Percentiles rank a stretch among this genome's conserved stretches.
phyloP scores from a whole-genome alignment of 2,797 vertebrate genomes.

The Pangasius larnaudii region DNA sequence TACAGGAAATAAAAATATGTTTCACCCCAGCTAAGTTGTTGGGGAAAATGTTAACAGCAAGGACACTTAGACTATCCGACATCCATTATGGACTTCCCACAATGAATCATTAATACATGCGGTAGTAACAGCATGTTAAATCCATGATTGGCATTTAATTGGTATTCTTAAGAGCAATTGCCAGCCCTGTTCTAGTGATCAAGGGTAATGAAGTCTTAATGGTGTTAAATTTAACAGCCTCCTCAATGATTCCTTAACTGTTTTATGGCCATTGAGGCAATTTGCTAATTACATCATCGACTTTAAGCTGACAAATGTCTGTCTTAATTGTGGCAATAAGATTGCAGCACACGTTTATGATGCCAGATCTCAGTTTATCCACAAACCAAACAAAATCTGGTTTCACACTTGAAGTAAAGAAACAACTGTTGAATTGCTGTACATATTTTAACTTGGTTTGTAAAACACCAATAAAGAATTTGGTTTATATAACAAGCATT shows the following conservation, averaged over 20 bases:
- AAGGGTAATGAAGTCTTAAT: conserved; percentile 82
- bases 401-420: conserved; percentile 7
- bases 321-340: conserved; percentile 68
- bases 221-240: conserved; percentile 77
- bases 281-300: conserved; percentile 78
- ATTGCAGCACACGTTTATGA: conserved; percentile 51
- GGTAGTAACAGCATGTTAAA: conserved; percentile 37
- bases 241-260: conserved; percentile 79
- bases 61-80: background rate
- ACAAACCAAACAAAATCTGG: conserved; percentile 23
- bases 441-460: background rate
- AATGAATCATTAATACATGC: conserved; percentile 48
- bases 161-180: conserved; percentile 62
- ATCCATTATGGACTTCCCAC: conserved; percentile 23
- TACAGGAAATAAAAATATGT: conserved; percentile 10
- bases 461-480: background rate
- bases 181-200: conserved; percentile 69
- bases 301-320: conserved; percentile 70
- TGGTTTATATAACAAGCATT: background rate
- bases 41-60: conserved; percentile 21
- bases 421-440: background rate
- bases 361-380: conserved; percentile 30
- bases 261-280: conserved; percentile 80
- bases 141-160: conserved; percentile 51
- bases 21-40: conserved; percentile 31